Evolutionary conservation across 2,888 invertebrate genomes (phyloP), one percentile per base, ranked within the genome.

Genomic region (Athalia circularis): DNA sequence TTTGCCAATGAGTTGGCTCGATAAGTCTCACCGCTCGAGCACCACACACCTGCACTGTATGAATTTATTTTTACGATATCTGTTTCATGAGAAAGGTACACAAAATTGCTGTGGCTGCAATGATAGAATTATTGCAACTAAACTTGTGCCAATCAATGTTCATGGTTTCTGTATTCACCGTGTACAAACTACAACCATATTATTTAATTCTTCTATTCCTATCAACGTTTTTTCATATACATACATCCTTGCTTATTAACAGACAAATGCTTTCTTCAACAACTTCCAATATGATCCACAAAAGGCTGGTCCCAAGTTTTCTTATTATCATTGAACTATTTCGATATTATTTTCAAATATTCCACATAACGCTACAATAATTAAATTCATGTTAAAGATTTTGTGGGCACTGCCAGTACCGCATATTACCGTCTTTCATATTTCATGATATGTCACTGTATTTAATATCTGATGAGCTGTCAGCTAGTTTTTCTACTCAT

Each of bases 131-230:
- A 29, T 29, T 29, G 29, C 29, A 29, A 13, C 6, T 15, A 5
- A 54, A 68, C 29, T 29, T 68, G n/a, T n/a, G 13, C 5, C 15
- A 3, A 59, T 13, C 43, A n/a, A 59, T 59, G 59, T 13, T 59
- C 70, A 50, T 52, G 45, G 47, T 59, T 45, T 47, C 47, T 57
- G 43, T 72, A 47, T 47, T 72, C 57, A 75, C 62, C 75, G 64
- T 75, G 75, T 75, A 75, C 75, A 75, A 75, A 64, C 75, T 75
- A 75, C 75, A 52, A 43, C 64, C 50, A 48, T 75, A 75, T 64
- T 62, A 62, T 75, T 64, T 75, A 43, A 64, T 50, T 47, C 75
- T 45, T 50, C 62, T 43, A 75, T 75, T 75, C 72, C 61, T 4
- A 75, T 62, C 48, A 62, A 50, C n/a, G 50, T 50, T 62, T 11